Percentiles rank a stretch among this genome's conserved stretches.
phyloP scores from a whole-genome alignment of 2,888 invertebrate genomes.

The Lasioglossum figueresi region DNA sequence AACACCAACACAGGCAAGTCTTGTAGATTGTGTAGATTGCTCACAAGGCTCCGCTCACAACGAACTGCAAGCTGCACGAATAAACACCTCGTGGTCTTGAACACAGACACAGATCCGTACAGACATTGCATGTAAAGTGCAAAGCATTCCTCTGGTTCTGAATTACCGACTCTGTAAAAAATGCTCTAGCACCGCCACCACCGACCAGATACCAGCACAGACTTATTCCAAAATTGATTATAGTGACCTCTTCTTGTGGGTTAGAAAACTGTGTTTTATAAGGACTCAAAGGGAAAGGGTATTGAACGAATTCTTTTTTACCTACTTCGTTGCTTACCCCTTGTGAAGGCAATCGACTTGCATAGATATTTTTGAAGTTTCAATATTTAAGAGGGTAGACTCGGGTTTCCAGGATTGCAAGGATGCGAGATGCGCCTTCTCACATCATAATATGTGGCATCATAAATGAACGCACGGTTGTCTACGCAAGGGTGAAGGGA shows the following conservation, averaged over 20 bases:
- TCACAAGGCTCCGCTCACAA: background rate
- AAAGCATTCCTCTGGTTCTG: too few species aligned
- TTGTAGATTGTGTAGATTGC: constrained; percentile 10
- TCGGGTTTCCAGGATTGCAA: too few species aligned
- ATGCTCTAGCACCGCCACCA: too few species aligned
- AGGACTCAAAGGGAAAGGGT: background rate
- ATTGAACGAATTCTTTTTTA: background rate
- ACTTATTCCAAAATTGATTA: background rate
- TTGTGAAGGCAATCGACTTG: too few species aligned
- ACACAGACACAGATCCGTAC: too few species aligned
- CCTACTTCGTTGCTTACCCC: background rate
- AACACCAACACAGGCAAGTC: constrained; percentile 5
- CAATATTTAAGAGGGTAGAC: background rate
- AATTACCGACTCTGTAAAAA: too few species aligned
- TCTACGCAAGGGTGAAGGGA: background rate
- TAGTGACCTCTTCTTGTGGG: background rate
- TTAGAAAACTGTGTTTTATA: background rate
- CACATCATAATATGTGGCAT: too few species aligned
- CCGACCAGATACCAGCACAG: too few species aligned
- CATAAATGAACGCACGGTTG: background rate
- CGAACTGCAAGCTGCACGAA: background rate
- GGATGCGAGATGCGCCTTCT: too few species aligned
- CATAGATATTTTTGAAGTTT: background rate
- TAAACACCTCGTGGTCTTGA: background rate
- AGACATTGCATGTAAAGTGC: too few species aligned